Base-by-base conservation (phyloP, 1,140 invertebrate genomes). In the Hirudo medicinalis region DNA sequence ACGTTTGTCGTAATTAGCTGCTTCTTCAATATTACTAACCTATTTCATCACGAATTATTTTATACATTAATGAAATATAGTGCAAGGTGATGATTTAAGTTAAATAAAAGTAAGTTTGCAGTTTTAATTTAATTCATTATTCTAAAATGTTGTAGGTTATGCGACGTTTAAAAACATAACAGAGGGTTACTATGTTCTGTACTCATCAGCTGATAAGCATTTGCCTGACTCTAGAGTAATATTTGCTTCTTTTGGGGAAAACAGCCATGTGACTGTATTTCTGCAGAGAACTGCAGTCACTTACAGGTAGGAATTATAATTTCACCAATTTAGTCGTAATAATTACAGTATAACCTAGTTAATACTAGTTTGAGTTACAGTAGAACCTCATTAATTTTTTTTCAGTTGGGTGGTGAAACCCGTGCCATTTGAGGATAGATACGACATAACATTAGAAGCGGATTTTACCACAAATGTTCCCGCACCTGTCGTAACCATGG, bases 381-480 rank as follows among this genome's bases (percentile, higher is more conserved):
- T n/a, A n/a, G 29, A 27, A 68, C 32, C 20, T 29, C 8, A 32
- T 32, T 19, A 3, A 0, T 25, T 60, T 40, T 40, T 36, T 36
- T 2, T 36, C 54, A 71, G 70, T 19, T 76, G 74, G 73, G 72
- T 71, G 11, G 75, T 76, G 6, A 72, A 54, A 49, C 71, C 72
- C 15, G 73, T 72, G 32, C 68, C 73, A n/a, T 72, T 74, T 49
- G 70, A 74, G 71, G 75, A 76, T 54, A 43, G 72, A 60, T 76
- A 76, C 25, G 74, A 73, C 13, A 74, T 76, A 40, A 73, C 36
- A 17, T 54, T 76, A 36, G 73, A 75, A 32, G 72, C 74, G 15
- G 74, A 74, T 3, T 76, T 76, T 73, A 73, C 74, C 67, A 75
- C 75, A 27, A 67, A 74, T 57, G 73, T 75, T 15, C 74, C 72